Percentiles rank a stretch among this genome's conserved stretches.
Conservation (phyloP, 2,888 invertebrate genomes). For the Lapara coniferarum region DNA sequence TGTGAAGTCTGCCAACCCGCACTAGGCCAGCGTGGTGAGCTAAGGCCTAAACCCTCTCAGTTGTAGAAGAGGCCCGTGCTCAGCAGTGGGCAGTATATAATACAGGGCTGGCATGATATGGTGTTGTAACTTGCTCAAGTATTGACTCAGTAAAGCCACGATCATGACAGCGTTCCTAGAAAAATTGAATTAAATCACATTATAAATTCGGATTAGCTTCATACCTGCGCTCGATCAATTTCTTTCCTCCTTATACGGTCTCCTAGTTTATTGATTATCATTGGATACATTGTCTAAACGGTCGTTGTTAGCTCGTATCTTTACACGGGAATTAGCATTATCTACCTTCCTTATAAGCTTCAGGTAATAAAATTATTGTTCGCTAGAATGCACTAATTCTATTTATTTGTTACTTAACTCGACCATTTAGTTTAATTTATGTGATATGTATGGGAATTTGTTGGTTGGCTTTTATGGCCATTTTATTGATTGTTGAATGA, state of each 20-base stretch:
- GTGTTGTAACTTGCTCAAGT: not conserved
- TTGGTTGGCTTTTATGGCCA: constrained; percentile 25
- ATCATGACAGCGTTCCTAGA: constrained; percentile 9
- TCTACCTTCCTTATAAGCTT: constrained; percentile 52
- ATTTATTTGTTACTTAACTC: constrained; percentile 50
- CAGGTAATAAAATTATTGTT: constrained; percentile 42
- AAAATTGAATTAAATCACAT: constrained; percentile 16
- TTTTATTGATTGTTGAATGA: constrained; percentile 14
- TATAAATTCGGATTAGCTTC: constrained; percentile 13
- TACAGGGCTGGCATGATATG: too few relatives aligned
- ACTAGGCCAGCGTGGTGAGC: too few relatives aligned
- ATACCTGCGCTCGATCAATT: constrained; percentile 17
- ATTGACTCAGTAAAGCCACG: not conserved
- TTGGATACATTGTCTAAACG: constrained; percentile 27
- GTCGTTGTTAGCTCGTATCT: constrained; percentile 23
- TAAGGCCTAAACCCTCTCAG: too few relatives aligned
- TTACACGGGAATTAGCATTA: constrained; percentile 45
- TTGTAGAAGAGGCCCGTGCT: too few relatives aligned
- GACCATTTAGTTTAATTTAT: constrained; percentile 39
- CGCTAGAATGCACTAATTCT: constrained; percentile 43
- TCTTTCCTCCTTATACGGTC: constrained; percentile 23
- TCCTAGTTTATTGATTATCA: constrained; percentile 25
- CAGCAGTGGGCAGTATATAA: too few relatives aligned
- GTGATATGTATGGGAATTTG: constrained; percentile 38
- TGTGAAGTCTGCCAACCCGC: too few relatives aligned